These are phyloP conservation scores for Drosophila atroscutellata DNA, from an alignment of 2,888 invertebrate genomes.

Conservation along the genomic window DNA sequence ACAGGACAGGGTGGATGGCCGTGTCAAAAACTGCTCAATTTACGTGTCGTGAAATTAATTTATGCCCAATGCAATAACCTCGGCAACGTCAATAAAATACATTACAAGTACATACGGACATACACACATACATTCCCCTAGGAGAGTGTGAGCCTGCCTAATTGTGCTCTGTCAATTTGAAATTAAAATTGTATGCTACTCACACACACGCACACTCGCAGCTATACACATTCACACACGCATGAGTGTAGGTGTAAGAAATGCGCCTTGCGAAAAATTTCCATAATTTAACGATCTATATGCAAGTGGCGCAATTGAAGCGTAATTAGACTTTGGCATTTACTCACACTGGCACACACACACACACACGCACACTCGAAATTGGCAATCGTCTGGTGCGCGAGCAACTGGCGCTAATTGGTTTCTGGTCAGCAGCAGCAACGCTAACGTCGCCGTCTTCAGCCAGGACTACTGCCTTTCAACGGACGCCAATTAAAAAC, in stretches of 20 bases:
- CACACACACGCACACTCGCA: conserved; percentile 24
- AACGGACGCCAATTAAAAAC: conserved; percentile 78
- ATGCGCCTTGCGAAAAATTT: conserved; percentile 82
- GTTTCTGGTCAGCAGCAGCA: conserved; percentile 71
- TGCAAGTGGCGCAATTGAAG: conserved; percentile 85
- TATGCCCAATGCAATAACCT: conserved; percentile 85
- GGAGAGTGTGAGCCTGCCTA: conserved; percentile 46
- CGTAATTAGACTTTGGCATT: conserved; percentile 83
- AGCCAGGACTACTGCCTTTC: conserved; percentile 53
- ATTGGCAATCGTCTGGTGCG: conserved; percentile 63
- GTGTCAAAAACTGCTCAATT: conserved; percentile 82
- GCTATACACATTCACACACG: conserved; percentile 10
- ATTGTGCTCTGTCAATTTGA: conserved; percentile 80
- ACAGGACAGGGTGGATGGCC: conserved; percentile 2
- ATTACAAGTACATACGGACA: conserved; percentile 64
- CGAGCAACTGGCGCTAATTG: conserved; percentile 74
- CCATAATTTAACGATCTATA: conserved; percentile 85
- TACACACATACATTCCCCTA: neutral
- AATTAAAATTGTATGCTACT: conserved; percentile 75
- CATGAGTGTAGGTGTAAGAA: conserved; percentile 53
- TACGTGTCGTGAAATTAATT: conserved; percentile 85
- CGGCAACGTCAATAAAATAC: conserved; percentile 85
- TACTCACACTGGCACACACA: conserved; percentile 42
- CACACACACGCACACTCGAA: conserved; percentile 29
- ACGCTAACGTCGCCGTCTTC: conserved; percentile 40